Conservation (phyloP, 2,888 invertebrate species). For the Mellilla xanthometata region DNA sequence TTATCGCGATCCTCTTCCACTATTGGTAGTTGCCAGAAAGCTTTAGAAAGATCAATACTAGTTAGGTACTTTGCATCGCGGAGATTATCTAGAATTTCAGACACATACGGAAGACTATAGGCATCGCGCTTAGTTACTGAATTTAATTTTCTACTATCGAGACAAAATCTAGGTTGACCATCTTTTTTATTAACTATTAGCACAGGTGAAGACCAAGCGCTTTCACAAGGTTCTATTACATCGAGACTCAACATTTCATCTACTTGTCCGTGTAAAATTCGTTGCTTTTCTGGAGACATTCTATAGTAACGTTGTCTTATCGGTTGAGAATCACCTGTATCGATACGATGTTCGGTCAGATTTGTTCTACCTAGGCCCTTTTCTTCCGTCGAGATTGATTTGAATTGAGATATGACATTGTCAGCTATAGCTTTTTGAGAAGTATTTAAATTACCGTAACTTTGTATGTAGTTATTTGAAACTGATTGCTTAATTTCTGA, state of each 20-base stretch:
- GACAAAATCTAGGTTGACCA: slow-evolving; percentile 32
- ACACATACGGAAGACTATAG: slow-evolving; percentile 28
- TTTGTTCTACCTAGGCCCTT: slow-evolving; percentile 31
- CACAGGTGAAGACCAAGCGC: slow-evolving; percentile 30
- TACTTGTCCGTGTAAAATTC: slow-evolving; percentile 23
- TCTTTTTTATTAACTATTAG: slow-evolving; percentile 27
- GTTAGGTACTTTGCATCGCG: slow-evolving; percentile 31
- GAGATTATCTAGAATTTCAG: slow-evolving; percentile 37
- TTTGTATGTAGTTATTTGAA: not conserved
- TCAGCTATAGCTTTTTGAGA: slow-evolving; percentile 10
- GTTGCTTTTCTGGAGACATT: slow-evolving; percentile 34
- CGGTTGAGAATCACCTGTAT: slow-evolving; percentile 33
- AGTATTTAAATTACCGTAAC: not conserved
- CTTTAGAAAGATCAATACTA: slow-evolving; percentile 27
- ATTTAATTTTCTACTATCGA: slow-evolving; percentile 33
- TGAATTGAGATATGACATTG: slow-evolving; percentile 21
- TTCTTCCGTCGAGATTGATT: not conserved
- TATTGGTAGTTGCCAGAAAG: slow-evolving; percentile 33
- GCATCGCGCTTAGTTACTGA: slow-evolving; percentile 25
- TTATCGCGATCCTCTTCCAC: slow-evolving; percentile 20
- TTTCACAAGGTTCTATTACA: slow-evolving; percentile 32
- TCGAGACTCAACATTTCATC: slow-evolving; percentile 33
- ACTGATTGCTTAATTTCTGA: not conserved
- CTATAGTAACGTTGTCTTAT: slow-evolving; percentile 34
- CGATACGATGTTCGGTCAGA: slow-evolving; percentile 28